Evolutionary conservation across 2,113 vertebrate genomes (phyloP), one percentile per base, ranked within the genome.

Genomic region (Callipepla squamata): DNA sequence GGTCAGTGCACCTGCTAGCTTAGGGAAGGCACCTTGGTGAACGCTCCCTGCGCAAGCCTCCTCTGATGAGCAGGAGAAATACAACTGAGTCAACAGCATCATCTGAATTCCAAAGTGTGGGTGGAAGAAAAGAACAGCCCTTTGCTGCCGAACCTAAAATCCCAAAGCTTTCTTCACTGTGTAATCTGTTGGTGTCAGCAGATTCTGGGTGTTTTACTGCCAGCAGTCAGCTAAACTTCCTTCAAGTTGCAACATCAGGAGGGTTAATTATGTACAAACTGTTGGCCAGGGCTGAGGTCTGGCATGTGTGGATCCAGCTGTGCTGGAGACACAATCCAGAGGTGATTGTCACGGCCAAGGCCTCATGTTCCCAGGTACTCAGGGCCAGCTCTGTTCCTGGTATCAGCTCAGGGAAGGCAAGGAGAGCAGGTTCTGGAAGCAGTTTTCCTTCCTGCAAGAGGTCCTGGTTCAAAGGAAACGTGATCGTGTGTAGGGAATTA

Each of bases 221-320:
- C 95, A 95, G 69, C 87, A 83, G 89, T 81, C 77, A 1, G 80
- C 38, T 81, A 72, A 94, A 82, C 95, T 94, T 81, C 94, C 89
- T 91, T 91, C 66, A 93, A 92, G 91, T 94, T 96, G 96, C 94
- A 70, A 95, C 96, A 93, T 96, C 85, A 23, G 89, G 87, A 91
- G 93, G 82, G 92, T 96, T 95, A 91, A 95, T 92, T 45, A 88
- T 87, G 90, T 95, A 91, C 93, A 92, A 92, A 95, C 80, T 8
- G 65, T 87, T 95, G 94, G 95, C 91, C 87, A 21, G 5, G 4
- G 89, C 72, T 1, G 89, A 50, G 75, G 72, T 96, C 94, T 96
- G 94, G 93, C 87, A 89, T 10, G 76, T 90, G 92, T 82, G 53
- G 76, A 59, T 94, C 93, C 94, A 96, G 91, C 95, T 92, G 94